phyloP scores from a whole-genome alignment of 1,140 invertebrate species.

The Dendrolimus kikuchii region DNA sequence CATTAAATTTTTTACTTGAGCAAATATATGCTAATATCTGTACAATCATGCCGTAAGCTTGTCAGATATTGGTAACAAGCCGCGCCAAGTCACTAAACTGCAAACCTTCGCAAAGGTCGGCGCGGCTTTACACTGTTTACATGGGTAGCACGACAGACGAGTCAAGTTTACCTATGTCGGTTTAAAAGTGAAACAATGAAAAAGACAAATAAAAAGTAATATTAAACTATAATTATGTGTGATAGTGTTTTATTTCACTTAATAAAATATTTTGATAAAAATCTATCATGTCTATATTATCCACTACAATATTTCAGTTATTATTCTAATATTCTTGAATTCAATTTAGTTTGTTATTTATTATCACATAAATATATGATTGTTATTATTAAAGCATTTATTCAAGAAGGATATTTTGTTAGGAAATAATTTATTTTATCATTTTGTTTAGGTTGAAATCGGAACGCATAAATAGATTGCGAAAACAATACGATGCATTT shows the following conservation, averaged over 20 bases:
- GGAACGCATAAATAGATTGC: slow-evolving; percentile 50
- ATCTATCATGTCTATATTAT: too few species aligned
- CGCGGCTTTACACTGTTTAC: slow-evolving; percentile 50
- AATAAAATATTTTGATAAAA: too few species aligned
- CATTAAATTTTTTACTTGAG: too few species aligned
- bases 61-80: slow-evolving; percentile 10
- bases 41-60: slow-evolving; percentile 23
- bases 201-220: slow-evolving; percentile 48
- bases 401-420: too few species aligned
- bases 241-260: too few species aligned
- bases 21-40: slow-evolving; percentile 16
- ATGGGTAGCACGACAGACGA: slow-evolving; percentile 19
- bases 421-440: slow-evolving; percentile 3
- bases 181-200: slow-evolving; percentile 10
- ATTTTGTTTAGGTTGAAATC: slow-evolving; percentile 40
- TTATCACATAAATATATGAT: too few species aligned
- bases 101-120: slow-evolving; percentile 51
- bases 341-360: too few species aligned
- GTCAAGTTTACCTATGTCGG: slow-evolving; percentile 3
- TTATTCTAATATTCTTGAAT: too few species aligned
- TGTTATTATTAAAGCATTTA: too few species aligned
- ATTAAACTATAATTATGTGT: background rate
- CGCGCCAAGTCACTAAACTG: slow-evolving; percentile 12
- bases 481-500: slow-evolving; percentile 59
- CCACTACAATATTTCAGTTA: too few species aligned